Percentiles rank a stretch among this genome's conserved stretches.
Conservation (phyloP, 2,797 vertebrate species). For the Manis pentadactyla region DNA sequence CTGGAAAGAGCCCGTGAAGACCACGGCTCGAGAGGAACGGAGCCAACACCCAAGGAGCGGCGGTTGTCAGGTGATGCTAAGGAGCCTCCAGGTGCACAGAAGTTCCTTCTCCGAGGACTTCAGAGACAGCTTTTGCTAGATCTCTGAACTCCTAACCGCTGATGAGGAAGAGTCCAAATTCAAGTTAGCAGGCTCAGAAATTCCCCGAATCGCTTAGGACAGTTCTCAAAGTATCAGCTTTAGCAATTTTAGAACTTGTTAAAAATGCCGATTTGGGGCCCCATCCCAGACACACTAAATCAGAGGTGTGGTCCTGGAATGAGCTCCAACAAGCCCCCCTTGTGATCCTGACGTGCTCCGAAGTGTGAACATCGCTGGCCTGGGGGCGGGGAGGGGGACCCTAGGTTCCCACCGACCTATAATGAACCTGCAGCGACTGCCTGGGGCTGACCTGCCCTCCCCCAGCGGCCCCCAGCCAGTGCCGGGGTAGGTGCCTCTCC, state of each 20-base stretch:
- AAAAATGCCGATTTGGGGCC: background rate
- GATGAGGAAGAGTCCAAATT: background rate
- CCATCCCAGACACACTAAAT: background rate
- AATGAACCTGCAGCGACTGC: background rate
- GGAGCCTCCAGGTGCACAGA: background rate
- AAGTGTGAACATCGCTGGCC: background rate
- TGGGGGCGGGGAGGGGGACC: background rate
- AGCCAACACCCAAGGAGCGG: background rate
- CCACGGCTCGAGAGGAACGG: background rate
- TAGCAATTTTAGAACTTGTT: background rate
- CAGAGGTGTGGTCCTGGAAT: background rate
- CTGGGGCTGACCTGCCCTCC: background rate
- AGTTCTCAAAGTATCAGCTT: background rate
- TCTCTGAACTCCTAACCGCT: background rate
- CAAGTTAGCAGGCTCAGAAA: constrained; percentile 23
- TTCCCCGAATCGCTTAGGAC: background rate
- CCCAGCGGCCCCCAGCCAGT: background rate
- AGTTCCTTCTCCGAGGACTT: background rate
- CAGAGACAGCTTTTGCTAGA: background rate
- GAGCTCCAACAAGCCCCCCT: background rate
- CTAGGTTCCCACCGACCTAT: background rate
- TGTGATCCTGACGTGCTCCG: background rate
- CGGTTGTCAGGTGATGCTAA: background rate
- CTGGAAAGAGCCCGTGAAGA: background rate
- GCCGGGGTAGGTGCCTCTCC: background rate